phyloP scores from a whole-genome alignment of 1,140 invertebrate species.

The Lordiphosa collinella region DNA sequence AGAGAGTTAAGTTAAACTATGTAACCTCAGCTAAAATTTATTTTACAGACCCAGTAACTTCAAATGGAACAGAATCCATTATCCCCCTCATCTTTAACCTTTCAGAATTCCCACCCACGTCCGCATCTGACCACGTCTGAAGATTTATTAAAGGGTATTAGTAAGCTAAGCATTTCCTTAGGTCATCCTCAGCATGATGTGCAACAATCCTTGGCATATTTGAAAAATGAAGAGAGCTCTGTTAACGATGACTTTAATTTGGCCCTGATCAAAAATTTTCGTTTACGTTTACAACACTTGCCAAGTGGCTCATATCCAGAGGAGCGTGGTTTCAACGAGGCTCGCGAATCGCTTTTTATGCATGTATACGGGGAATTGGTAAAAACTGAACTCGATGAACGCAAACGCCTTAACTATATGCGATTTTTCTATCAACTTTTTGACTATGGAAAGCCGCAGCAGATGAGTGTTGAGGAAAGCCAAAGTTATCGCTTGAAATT shows the following conservation, averaged over 20 bases:
- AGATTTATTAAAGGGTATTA: slow-evolving; percentile 6
- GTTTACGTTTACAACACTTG: slow-evolving; percentile 1
- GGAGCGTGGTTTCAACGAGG: neutral
- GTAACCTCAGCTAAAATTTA: too few species aligned
- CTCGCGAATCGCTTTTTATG: slow-evolving; percentile 16
- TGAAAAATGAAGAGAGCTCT: neutral
- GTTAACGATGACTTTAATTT: neutral
- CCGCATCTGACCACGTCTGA: neutral
- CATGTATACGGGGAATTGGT: slow-evolving; percentile 25
- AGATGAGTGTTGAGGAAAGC: neutral
- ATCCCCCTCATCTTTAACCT: too few species aligned
- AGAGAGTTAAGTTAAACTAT: too few species aligned
- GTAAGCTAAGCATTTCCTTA: slow-evolving; percentile 9
- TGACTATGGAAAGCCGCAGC: neutral
- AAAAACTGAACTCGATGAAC: slow-evolving; percentile 3
- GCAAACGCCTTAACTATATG: neutral
- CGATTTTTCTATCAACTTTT: slow-evolving; percentile 24
- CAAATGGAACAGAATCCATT: too few species aligned
- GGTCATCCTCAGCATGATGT: slow-evolving; percentile 11
- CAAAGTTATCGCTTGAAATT: neutral
- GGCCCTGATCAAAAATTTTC: slow-evolving; percentile 12
- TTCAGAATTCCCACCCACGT: too few species aligned
- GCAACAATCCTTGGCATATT: neutral
- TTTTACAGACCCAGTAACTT: too few species aligned
- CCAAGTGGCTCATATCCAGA: neutral